Base-by-base conservation (phyloP, 2,888 invertebrate species). In the Stenodema calcarata region DNA sequence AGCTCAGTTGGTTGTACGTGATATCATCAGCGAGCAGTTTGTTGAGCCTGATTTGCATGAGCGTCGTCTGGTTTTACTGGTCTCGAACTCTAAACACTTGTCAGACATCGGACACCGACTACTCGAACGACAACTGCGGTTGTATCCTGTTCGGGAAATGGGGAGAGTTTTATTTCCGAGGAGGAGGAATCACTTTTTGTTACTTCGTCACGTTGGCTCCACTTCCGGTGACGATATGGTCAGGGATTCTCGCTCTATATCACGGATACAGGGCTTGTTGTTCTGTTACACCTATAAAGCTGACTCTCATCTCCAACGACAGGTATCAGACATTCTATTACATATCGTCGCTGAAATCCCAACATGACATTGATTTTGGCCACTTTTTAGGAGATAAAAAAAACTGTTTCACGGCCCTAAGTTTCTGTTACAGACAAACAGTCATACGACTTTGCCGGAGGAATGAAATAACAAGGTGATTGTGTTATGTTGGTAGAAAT, bases 41-140 rank as follows among this genome's bases (percentile, higher is more conserved):
- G 80, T 42, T 88, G 18, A 76, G 86, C 82, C 35, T 81, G 14
- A 81, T 86, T 41, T 86, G 84, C 54, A 70, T 86, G 14, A 86
- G 89, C 3, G 88, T 90, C 6, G 89, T 90, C 4, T 92, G 91
- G 91, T 90, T 91, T 82, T 90, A 92, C 89, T 92, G 92, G 92
- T 88, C 90, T 16, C 88, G 90, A 89, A 91, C 91, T 4, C 89
- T 92, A 83, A 90, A 91, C 88, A 89, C 89, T 12, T 91, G 91
- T 87, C 89, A 91, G 11, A 89, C 90, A 83, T 80, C 88, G 86
- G 76, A 82, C 50, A 79, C 82, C 35, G 84, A 87, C 54, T 80
- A 50, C 69, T 14, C 41, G 14, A n/a, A 70, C 14, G 76, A 69
- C 79, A 87, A 91, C 80, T 92, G 92, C 88, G 91, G 91, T 18